phyloP scores from a whole-genome alignment of 2,797 vertebrate species.

The Ambastaia sidthimunki region DNA sequence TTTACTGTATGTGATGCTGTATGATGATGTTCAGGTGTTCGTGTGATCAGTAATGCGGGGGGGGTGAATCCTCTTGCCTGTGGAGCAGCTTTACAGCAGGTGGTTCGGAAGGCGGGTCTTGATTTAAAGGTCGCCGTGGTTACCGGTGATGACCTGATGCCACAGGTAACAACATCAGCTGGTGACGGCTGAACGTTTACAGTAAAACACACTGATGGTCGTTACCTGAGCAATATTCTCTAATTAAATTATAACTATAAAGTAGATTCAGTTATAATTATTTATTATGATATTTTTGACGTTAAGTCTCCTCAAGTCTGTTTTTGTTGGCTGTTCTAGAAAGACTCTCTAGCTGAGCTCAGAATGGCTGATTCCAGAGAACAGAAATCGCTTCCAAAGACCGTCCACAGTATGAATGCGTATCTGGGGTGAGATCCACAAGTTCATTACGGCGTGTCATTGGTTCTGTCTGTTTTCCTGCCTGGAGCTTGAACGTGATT shows the following conservation, averaged over 20 bases:
- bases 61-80: constrained; percentile 86
- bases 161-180: constrained; percentile 69
- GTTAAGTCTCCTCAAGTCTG: not conserved
- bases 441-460: constrained; percentile 24
- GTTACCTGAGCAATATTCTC: too few species aligned
- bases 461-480: constrained; percentile 9
- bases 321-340: constrained; percentile 67
- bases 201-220: not conserved
- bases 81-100: constrained; percentile 80
- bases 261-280: too few species aligned
- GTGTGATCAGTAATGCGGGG: constrained; percentile 85
- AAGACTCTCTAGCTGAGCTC: constrained; percentile 71
- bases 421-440: constrained; percentile 81
- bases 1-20: too few species aligned
- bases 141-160: constrained; percentile 87
- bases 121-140: constrained; percentile 87
- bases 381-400: constrained; percentile 75
- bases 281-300: too few species aligned
- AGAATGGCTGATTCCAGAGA: constrained; percentile 71
- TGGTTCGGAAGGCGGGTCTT: constrained; percentile 80
- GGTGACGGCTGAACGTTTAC: too few species aligned
- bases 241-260: too few species aligned
- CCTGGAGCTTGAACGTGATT: not conserved
- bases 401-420: constrained; percentile 83
- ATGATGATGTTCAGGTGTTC: constrained; percentile 77